Evolutionary conservation across 2,113 vertebrate genomes (phyloP).

Genomic region (Centropus bengalensis): DNA sequence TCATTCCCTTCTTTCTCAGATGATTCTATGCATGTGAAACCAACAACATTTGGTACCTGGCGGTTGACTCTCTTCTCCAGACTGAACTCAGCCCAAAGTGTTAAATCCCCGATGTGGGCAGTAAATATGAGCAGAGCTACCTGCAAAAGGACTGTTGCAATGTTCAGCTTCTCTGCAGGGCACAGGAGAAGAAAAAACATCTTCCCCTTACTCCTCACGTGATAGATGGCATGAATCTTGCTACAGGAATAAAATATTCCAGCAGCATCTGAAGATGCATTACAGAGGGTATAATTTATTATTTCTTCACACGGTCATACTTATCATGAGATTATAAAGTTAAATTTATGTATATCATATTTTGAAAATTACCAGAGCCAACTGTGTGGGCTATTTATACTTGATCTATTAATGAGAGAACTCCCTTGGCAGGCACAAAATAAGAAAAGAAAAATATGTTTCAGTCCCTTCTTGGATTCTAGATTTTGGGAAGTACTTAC

Average conservation of each 20-base stretch:
- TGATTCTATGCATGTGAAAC: background rate
- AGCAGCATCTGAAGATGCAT: slow-evolving; percentile 40
- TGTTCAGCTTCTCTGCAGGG: background rate
- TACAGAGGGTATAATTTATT: slow-evolving; percentile 63
- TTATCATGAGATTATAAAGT: slow-evolving; percentile 70
- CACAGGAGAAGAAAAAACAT: background rate
- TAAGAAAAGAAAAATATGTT: slow-evolving; percentile 59
- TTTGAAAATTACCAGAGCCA: slow-evolving; percentile 69
- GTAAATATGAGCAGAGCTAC: background rate
- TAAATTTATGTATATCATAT: slow-evolving; percentile 78
- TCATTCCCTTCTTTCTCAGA: background rate
- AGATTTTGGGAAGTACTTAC: slow-evolving; percentile 4
- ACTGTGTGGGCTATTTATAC: slow-evolving; percentile 63
- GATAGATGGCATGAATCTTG: slow-evolving; percentile 16
- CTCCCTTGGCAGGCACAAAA: slow-evolving; percentile 58
- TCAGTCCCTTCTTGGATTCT: slow-evolving; percentile 43
- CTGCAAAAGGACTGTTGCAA: background rate
- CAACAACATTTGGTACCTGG: background rate
- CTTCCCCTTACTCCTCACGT: background rate
- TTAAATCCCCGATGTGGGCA: background rate
- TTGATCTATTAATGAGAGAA: slow-evolving; percentile 73
- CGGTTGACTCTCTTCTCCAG: background rate
- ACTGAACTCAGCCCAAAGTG: background rate
- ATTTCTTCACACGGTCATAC: slow-evolving; percentile 62
- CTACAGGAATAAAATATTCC: slow-evolving; percentile 39